phyloP scores from a whole-genome alignment of 2,113 vertebrate genomes.

The Vombatus ursinus region DNA sequence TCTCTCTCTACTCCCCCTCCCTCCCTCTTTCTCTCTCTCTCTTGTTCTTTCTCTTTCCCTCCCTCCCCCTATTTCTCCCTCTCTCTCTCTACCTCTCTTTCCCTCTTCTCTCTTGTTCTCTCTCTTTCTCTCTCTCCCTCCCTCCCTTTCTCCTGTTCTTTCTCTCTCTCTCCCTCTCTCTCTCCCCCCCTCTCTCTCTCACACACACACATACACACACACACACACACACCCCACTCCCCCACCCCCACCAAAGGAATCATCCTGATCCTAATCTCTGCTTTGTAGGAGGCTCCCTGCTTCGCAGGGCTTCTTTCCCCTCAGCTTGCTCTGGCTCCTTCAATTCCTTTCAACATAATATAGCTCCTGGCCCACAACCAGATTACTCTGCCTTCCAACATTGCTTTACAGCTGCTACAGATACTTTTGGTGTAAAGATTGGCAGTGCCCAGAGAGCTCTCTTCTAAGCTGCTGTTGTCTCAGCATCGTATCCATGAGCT shows the following conservation, averaged over 20 bases:
- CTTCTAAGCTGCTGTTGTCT: not conserved
- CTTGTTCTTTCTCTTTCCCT: too few relatives aligned
- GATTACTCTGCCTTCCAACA: not conserved
- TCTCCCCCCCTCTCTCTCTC: not conserved
- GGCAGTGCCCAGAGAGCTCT: not conserved
- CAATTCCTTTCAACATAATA: slow-evolving; percentile 52
- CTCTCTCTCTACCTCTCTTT: too few relatives aligned
- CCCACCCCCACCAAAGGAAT: slow-evolving; percentile 33
- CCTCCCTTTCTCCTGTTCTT: too few relatives aligned
- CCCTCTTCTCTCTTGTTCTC: too few relatives aligned
- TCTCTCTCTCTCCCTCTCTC: too few relatives aligned
- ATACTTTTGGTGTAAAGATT: not conserved
- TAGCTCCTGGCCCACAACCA: slow-evolving; percentile 25
- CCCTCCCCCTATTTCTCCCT: too few relatives aligned
- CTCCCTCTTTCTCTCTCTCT: too few relatives aligned
- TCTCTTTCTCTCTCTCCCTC: too few relatives aligned
- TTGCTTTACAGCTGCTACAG: not conserved
- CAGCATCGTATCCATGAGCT: not conserved
- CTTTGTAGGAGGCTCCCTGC: not conserved
- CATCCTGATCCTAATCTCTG: slow-evolving; percentile 24
- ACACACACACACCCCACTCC: too few relatives aligned
- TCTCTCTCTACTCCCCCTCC: too few relatives aligned
- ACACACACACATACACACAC: too few relatives aligned
- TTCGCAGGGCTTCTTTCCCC: not conserved
- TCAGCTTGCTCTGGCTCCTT: slow-evolving; percentile 4